These are phyloP conservation scores for Tetragonisca angustula DNA, from an alignment of 2,888 invertebrate genomes.

Conservation along the genomic window DNA sequence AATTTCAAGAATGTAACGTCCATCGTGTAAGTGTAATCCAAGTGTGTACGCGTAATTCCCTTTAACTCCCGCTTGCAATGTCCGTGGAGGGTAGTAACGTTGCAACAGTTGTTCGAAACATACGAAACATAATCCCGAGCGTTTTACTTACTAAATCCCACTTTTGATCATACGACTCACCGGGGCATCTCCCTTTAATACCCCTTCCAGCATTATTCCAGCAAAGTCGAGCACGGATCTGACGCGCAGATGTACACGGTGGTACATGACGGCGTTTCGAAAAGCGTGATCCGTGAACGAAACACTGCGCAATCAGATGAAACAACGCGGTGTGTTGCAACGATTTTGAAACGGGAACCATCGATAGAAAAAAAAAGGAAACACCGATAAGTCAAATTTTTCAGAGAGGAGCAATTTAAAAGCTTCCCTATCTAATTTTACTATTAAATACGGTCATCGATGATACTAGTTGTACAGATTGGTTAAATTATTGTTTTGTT, in stretches of 20 bases:
- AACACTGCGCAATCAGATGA: not conserved
- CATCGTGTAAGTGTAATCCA: no score
- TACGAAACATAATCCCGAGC: not conserved
- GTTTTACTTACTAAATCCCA: not conserved
- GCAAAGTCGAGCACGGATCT: not conserved
- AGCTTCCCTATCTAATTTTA: no score
- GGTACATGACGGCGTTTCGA: not conserved
- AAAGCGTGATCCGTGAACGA: not conserved
- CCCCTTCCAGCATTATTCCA: not conserved
- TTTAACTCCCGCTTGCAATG: not conserved
- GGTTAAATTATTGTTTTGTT: no score
- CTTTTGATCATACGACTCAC: not conserved
- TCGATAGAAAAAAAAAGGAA: no score
- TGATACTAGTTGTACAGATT: no score
- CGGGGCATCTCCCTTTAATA: conserved; percentile 4
- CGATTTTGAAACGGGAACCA: not conserved
- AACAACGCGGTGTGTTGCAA: not conserved
- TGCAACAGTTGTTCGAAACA: not conserved
- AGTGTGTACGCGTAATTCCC: no score
- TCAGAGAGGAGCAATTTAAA: no score
- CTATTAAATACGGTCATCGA: no score
- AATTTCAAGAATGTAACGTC: no score
- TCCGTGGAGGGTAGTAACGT: not conserved
- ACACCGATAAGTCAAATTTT: no score
- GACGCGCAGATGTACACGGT: not conserved